Evolutionary conservation across 2,888 invertebrate species (phyloP), one percentile per base, ranked within the genome.

Genomic region (Oxyteleia sp.): DNA sequence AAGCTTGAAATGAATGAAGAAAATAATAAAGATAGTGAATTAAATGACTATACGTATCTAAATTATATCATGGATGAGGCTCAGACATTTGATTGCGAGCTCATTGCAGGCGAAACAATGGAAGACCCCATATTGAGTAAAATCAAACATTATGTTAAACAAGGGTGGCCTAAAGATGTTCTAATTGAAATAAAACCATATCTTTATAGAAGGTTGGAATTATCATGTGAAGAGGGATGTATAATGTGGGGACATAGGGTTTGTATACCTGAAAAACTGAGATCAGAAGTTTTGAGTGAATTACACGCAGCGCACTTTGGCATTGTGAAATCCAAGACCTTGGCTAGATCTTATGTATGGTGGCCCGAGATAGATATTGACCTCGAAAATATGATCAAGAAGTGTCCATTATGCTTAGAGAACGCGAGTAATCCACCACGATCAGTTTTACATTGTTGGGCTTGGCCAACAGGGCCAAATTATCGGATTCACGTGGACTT

Each of bases 331-430:
- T 86, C 86, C 63, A 86, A 86, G 35, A 63, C 80, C 0, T 18
- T 87, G 1, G 85, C 86, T 0, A 43, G 86, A 5, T 85, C 86
- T 0, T 82, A 75, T 29, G 57, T 85, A 2, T 87, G 87, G 87
- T 88, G 87, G 85, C 81, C 85, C 1, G 61, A 32, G 0, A 80
- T 87, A 0, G 86, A 87, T 38, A 8, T 13, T 5, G 85, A 87
- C 5, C 85, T 87, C 2, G 83, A 88, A n/a, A 55, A 61, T 4
- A 2, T 83, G 7, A 35, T 45, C 0, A 88, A 85, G 53, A 45
- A 75, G 0, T 88, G 87, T 35, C n/a, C 68, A 4, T 7, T 69
- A 0, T 87, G 87, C 18, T 11, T 84, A 2, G 53, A 81, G 47
- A 75, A 69, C n/a, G 75, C 64, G 5, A 43, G 49, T 8, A 85